These are phyloP conservation scores for Marcusenius ussheri DNA, from an alignment of 2,113 vertebrate genomes.

Conservation along the genomic window DNA sequence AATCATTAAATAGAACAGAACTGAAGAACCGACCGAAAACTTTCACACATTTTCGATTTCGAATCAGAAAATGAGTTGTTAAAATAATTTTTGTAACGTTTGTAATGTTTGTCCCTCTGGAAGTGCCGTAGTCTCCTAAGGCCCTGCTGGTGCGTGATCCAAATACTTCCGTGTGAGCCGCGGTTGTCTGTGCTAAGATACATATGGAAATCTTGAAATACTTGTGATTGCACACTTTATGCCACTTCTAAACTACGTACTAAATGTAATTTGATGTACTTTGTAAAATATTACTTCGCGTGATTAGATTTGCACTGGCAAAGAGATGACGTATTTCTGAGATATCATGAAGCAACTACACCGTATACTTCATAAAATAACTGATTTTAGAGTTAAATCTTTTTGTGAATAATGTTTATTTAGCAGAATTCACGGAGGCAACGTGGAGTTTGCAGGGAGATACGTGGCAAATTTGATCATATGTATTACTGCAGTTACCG, in stretches of 20 bases:
- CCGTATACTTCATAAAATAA: background rate
- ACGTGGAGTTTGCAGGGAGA: background rate
- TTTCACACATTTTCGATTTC: background rate
- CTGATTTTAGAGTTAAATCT: background rate
- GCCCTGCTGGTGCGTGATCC: background rate
- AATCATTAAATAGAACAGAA: background rate
- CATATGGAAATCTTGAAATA: background rate
- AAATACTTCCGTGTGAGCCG: background rate
- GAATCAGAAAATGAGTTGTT: background rate
- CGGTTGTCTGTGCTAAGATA: background rate
- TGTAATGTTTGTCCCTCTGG: background rate
- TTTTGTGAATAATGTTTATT: background rate
- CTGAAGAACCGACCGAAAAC: background rate
- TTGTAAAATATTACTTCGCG: background rate
- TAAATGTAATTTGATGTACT: background rate
- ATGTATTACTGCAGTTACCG: background rate
- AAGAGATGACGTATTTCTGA: background rate
- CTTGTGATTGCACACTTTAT: background rate
- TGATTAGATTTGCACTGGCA: background rate
- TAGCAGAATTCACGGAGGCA: background rate
- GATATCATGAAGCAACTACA: background rate
- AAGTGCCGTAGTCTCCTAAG: background rate
- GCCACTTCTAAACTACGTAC: background rate
- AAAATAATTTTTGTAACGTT: background rate
- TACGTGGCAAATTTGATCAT: background rate